Base-by-base conservation (phyloP, 1,140 invertebrate genomes). In the Drosophila leontia region DNA sequence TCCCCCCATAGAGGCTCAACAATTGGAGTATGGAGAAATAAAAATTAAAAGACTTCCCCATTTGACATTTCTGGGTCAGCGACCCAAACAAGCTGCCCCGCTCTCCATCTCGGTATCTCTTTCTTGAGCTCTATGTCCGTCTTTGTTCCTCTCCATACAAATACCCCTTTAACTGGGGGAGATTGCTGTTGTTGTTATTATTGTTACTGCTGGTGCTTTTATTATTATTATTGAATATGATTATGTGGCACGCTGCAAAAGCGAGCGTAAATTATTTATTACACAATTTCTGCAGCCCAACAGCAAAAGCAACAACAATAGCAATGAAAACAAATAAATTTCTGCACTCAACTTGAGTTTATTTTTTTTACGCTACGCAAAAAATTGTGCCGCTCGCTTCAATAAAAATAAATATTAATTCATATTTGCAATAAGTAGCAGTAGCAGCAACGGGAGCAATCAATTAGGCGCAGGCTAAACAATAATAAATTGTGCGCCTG, bases 11-110 rank as follows among this genome's bases (percentile, higher is more conserved):
- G 35, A 62, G 37, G 17, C 41, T 35, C 35, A 39, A 41, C 51
- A 76, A 64, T 47, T 76, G 60, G 60, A 65, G 65, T 51, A 65
- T 50, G 47, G 65, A 76, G 58, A 50, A 61, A 60, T 48, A 55
- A 39, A 75, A 90, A 90, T 90, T 80, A 90, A 86, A 80, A 75
- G 80, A 91, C 78, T 91, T 91, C 78, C 80, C 80, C 76, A 64
- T 91, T 72, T 91, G 91, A 91, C 91, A 91, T 91, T 91, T 91
- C 91, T 91, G 91, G 91, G 91, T 91, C 91, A 91, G 90, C 82
- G 91, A 91, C 91, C 91, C 90, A 91, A 78, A 68, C 78, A 47
- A 87, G 83, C 69, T 62, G 50, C 79, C 79, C 35, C 35, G 5
- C 59, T 58, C 45, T 19, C 45, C 45, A 1, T 34, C 58, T 32